A percentile compares a stretch with the other conserved stretches of the same genome.
phyloP scores from a whole-genome alignment of 2,888 invertebrate genomes.

The Meghimatium bilineatum region DNA sequence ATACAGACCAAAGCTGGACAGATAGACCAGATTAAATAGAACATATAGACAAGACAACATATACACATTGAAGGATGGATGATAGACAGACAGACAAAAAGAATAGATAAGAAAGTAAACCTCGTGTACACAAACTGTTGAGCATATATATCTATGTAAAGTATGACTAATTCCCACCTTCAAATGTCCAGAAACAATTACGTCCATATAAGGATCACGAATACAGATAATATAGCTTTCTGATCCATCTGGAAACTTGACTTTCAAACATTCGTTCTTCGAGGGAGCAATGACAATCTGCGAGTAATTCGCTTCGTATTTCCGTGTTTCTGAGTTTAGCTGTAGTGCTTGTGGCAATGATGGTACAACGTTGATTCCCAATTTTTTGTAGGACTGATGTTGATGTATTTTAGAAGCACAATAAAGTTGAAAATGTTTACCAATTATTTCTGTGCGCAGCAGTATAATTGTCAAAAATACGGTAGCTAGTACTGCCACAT shows the following conservation, averaged over 20 bases:
- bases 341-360: not conserved
- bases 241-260: not conserved
- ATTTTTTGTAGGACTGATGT: not conserved
- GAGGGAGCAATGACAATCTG: not conserved
- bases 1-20: no score
- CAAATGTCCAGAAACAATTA: slow-evolving; percentile 33
- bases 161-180: no score
- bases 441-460: not conserved
- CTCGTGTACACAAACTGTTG: no score
- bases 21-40: no score
- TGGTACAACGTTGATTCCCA: not conserved
- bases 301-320: no score
- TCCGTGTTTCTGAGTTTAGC: no score
- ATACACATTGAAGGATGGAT: no score
- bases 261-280: slow-evolving; percentile 26
- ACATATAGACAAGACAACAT: no score
- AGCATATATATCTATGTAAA: no score
- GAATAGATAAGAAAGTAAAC: no score
- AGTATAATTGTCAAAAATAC: not conserved
- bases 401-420: slow-evolving; percentile 1
- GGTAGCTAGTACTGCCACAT: not conserved
- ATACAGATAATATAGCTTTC: slow-evolving; percentile 18
- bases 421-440: not conserved
- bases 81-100: no score
- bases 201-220: slow-evolving; percentile 29